Percentiles rank a stretch among this genome's conserved stretches.
phyloP scores from a whole-genome alignment of 1,140 invertebrate species.

The Penaeus japonicus region DNA sequence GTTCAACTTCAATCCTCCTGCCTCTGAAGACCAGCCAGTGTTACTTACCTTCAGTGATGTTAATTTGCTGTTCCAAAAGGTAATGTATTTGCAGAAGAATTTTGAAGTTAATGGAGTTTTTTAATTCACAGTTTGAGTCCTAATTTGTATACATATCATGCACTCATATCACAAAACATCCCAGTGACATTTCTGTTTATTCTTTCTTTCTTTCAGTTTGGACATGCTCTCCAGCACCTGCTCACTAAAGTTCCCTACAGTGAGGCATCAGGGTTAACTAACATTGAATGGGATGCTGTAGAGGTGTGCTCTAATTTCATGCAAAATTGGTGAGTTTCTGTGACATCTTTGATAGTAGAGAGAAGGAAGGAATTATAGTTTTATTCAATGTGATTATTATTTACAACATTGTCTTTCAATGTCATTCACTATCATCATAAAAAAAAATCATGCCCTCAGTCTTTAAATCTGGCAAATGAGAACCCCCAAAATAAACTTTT shows the following conservation, averaged over 20 bases:
- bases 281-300: conserved; percentile 90
- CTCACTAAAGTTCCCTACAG: conserved; percentile 80
- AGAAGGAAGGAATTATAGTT: too few species aligned
- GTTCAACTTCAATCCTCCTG: conserved; percentile 78
- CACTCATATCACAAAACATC: too few species aligned
- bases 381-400: too few species aligned
- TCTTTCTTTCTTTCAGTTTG: conserved; percentile 72
- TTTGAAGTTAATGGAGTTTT: not conserved
- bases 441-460: not conserved
- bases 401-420: not conserved
- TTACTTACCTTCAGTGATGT: conserved; percentile 81
- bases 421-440: not conserved
- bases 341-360: too few species aligned
- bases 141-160: too few species aligned
- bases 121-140: not conserved
- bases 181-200: not conserved
- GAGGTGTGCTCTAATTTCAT: conserved; percentile 82
- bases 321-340: conserved; percentile 75
- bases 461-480: not conserved
- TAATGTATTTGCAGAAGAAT: conserved; percentile 59
- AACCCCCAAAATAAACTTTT: not conserved
- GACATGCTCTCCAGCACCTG: conserved; percentile 81
- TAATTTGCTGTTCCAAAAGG: conserved; percentile 77
- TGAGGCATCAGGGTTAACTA: conserved; percentile 83
- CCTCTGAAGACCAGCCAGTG: conserved; percentile 69